Conservation (phyloP, 2,113 vertebrate species). For the Ceyx melanurus region DNA sequence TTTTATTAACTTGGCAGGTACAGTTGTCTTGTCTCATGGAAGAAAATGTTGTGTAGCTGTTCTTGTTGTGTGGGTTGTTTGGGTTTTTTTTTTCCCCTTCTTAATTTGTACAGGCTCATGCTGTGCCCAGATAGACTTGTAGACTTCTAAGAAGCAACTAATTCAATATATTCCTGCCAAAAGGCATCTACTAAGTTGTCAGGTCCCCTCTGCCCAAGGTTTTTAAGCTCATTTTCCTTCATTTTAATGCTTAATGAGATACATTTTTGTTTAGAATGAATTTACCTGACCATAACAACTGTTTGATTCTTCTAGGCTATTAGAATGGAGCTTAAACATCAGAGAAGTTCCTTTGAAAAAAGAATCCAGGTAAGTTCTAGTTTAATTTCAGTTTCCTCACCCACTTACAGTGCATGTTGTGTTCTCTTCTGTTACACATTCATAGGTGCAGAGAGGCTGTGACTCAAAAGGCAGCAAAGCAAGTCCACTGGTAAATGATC, state of each 20-base stretch:
- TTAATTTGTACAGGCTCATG: background rate
- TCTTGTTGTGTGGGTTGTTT: background rate
- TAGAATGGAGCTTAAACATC: slow-evolving; percentile 64
- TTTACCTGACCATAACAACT: background rate
- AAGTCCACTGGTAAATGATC: slow-evolving; percentile 1
- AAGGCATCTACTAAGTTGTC: background rate
- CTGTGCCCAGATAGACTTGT: background rate
- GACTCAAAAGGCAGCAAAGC: background rate
- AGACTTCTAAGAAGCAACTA: background rate
- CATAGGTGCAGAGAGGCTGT: background rate
- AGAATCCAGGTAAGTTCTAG: slow-evolving; percentile 77
- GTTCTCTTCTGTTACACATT: background rate
- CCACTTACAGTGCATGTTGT: background rate
- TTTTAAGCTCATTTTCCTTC: background rate
- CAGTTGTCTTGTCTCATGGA: background rate
- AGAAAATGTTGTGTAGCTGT: background rate
- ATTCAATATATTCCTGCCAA: background rate
- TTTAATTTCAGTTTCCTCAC: background rate
- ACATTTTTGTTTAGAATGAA: background rate
- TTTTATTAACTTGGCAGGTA: background rate
- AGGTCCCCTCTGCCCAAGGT: background rate
- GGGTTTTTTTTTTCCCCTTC: too few relatives aligned
- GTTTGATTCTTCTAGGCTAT: slow-evolving; percentile 45
- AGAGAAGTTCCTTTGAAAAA: slow-evolving; percentile 73
- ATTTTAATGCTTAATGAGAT: background rate